phyloP scores from a whole-genome alignment of 2,888 invertebrate species.

The Andrena bucephala region DNA sequence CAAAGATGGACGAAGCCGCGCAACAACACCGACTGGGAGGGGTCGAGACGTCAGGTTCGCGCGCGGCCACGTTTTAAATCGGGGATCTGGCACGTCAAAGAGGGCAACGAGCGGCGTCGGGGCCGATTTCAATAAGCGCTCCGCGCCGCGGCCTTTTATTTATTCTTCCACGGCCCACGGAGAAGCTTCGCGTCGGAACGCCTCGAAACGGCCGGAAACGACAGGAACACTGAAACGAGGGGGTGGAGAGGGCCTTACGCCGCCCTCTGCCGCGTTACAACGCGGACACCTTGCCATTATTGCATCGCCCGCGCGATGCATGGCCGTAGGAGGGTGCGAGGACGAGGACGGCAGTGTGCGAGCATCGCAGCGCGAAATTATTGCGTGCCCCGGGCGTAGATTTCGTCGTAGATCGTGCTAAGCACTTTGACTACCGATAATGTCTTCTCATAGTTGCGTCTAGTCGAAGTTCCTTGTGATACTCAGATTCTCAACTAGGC shows the following conservation, averaged over 20 bases:
- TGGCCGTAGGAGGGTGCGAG: conserved; percentile 37
- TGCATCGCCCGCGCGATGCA: conserved; percentile 72
- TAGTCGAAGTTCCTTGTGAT: too few species aligned
- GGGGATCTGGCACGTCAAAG: conserved; percentile 76
- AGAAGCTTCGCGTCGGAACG: conserved; percentile 18
- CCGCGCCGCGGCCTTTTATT: conserved; percentile 60
- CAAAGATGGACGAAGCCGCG: conserved; percentile 31
- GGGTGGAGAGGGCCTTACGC: conserved; percentile 53
- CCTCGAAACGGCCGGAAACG: conserved; percentile 7
- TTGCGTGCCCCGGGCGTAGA: conserved; percentile 38
- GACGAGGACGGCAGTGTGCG: conserved; percentile 7
- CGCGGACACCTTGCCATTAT: conserved; percentile 80
- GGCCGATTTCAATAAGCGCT: conserved; percentile 81
- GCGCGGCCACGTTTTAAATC: conserved; percentile 74
- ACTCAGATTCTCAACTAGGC: too few species aligned
- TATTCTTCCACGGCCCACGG: conserved; percentile 60
- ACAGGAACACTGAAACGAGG: conserved; percentile 1
- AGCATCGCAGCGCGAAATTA: conserved; percentile 25
- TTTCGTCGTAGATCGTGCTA: conserved; percentile 49
- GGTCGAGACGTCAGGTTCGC: conserved; percentile 80
- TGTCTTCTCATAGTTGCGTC: conserved; percentile 8
- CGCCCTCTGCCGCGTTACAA: conserved; percentile 64
- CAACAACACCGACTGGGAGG: conserved; percentile 78
- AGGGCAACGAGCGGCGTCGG: conserved; percentile 77
- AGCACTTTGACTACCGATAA: conserved; percentile 48